Percentiles rank a stretch among this genome's conserved stretches.
These are phyloP conservation scores for Cyrtonyx montezumae DNA, from an alignment of 2,113 vertebrate genomes.

Conservation along the genomic window DNA sequence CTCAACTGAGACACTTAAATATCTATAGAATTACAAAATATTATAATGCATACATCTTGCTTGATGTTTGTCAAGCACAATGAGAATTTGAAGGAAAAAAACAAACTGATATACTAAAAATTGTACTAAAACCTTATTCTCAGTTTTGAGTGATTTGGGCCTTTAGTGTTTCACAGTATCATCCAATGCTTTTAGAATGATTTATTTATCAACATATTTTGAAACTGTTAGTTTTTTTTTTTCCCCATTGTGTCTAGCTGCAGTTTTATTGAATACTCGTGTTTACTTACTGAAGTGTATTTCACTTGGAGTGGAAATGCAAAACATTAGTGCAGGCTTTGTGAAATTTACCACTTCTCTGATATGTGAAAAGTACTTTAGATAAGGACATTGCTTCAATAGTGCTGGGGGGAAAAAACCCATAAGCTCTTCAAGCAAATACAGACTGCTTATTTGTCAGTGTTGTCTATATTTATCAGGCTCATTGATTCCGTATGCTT, in stretches of 20 bases:
- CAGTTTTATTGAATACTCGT: conserved; percentile 71
- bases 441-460: conserved; percentile 76
- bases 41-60: background rate
- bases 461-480: conserved; percentile 71
- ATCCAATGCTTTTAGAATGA: conserved; percentile 59
- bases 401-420: conserved; percentile 44
- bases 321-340: conserved; percentile 81
- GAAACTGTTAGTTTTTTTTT: conserved; percentile 38
- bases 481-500: conserved; percentile 68
- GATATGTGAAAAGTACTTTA: conserved; percentile 84
- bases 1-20: conserved; percentile 11
- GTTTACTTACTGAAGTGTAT: conserved; percentile 80
- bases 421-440: conserved; percentile 78
- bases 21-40: conserved; percentile 7
- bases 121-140: background rate
- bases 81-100: background rate
- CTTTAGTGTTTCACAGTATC: conserved; percentile 35
- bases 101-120: conserved; percentile 5
- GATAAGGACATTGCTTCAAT: conserved; percentile 84
- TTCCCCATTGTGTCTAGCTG: conserved; percentile 58
- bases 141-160: background rate
- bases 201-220: conserved; percentile 70
- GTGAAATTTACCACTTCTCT: conserved; percentile 83
- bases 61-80: conserved; percentile 48
- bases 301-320: conserved; percentile 82